A percentile compares a stretch with the other conserved stretches of the same genome.
Conservation (phyloP, 2,797 vertebrate species). For the Aplochiton taeniatus region DNA sequence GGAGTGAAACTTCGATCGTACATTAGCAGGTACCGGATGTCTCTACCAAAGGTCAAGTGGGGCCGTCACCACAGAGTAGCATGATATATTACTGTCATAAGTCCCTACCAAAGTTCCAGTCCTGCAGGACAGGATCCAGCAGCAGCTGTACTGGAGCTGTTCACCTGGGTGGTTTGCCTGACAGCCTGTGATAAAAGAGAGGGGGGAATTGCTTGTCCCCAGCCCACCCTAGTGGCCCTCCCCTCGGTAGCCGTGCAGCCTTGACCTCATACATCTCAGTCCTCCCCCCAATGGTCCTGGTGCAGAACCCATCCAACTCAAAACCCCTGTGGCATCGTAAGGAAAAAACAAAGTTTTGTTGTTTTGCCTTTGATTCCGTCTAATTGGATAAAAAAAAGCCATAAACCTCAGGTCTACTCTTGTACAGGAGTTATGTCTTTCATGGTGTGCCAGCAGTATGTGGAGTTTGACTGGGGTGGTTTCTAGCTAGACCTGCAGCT, state of each 20-base stretch:
- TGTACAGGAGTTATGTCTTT: constrained; percentile 69
- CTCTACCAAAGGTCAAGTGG: constrained; percentile 11
- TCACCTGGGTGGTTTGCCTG: constrained; percentile 43
- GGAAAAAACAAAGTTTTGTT: constrained; percentile 61
- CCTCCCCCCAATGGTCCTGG: constrained; percentile 13
- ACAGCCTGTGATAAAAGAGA: constrained; percentile 59
- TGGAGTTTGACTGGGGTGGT: constrained; percentile 74
- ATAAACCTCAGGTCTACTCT: constrained; percentile 66
- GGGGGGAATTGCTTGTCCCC: constrained; percentile 42
- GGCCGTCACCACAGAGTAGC: neutral
- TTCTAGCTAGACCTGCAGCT: constrained; percentile 66
- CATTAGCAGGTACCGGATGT: neutral
- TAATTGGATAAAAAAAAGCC: constrained; percentile 63
- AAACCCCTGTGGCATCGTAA: constrained; percentile 68
- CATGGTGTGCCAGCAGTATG: constrained; percentile 74
- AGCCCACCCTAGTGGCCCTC: constrained; percentile 11
- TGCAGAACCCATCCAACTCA: constrained; percentile 59
- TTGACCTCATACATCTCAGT: constrained; percentile 12
- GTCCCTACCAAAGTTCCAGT: constrained; percentile 9
- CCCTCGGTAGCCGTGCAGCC: constrained; percentile 17
- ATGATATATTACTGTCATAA: neutral
- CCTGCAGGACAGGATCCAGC: constrained; percentile 17
- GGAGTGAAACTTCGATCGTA: neutral
- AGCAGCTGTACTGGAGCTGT: constrained; percentile 11
- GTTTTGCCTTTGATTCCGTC: constrained; percentile 63